phyloP scores from a whole-genome alignment of 2,113 vertebrate genomes.

The Mustelus asterias region DNA sequence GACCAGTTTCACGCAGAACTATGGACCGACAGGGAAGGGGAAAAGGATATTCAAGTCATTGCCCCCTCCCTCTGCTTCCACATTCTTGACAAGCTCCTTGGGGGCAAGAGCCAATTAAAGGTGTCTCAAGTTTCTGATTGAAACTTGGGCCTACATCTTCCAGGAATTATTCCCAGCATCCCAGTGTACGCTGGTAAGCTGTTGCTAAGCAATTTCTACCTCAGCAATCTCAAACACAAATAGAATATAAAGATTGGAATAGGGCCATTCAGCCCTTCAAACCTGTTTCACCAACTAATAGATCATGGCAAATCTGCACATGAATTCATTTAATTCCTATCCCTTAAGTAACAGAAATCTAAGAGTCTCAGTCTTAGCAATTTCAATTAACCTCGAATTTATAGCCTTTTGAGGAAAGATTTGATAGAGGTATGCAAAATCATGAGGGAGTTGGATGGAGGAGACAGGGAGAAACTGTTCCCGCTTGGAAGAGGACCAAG shows the following conservation, averaged over 20 bases:
- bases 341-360: neutral
- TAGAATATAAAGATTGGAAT: too few relatives aligned
- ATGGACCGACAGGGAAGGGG: neutral
- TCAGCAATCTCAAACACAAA: neutral
- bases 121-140: neutral
- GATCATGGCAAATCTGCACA: too few relatives aligned
- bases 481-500: too few relatives aligned
- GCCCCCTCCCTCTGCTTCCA: too few relatives aligned
- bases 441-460: too few relatives aligned
- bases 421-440: too few relatives aligned
- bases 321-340: neutral
- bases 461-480: too few relatives aligned
- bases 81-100: neutral
- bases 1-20: too few relatives aligned
- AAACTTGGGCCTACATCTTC: neutral
- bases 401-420: neutral
- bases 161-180: neutral
- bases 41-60: neutral
- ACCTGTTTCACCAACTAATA: neutral
- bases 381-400: neutral
- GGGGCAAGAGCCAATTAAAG: neutral
- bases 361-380: neutral
- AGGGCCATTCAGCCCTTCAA: neutral
- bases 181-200: neutral
- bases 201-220: neutral